Evolutionary conservation across 2,113 vertebrate species (phyloP).

Genomic region (Vidua chalybeata): DNA sequence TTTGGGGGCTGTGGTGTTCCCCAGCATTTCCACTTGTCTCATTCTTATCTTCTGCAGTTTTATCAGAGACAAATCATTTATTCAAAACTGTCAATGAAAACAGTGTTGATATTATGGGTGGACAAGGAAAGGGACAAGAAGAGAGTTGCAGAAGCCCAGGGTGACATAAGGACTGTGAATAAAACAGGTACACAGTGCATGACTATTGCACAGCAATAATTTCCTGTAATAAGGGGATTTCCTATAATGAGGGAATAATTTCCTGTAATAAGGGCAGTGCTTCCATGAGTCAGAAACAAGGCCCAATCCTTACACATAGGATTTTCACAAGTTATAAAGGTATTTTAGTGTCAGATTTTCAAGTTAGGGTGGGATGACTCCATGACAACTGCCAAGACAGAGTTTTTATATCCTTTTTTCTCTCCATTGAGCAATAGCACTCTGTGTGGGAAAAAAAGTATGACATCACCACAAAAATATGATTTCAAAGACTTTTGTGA

Average conservation of each 20-base stretch:
- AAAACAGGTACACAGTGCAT: background rate
- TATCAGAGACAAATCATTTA: background rate
- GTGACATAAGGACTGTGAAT: background rate
- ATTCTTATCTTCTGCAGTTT: background rate
- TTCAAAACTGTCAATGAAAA: background rate
- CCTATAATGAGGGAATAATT: background rate
- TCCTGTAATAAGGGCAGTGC: background rate
- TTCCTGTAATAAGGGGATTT: background rate
- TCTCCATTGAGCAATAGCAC: background rate
- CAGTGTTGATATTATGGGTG: accelerated
- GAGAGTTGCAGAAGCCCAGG: background rate
- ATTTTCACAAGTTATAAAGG: background rate
- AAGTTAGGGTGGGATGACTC: background rate
- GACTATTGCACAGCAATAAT: background rate
- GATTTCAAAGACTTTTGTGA: background rate
- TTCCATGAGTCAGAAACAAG: background rate
- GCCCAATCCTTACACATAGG: accelerated
- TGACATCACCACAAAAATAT: background rate
- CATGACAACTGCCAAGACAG: background rate
- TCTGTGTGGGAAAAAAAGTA: accelerated
- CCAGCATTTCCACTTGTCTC: background rate
- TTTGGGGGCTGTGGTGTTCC: background rate
- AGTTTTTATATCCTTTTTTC: background rate
- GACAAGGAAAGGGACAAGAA: background rate
- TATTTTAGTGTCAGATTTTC: background rate